These are phyloP conservation scores for Etheostoma spectabile DNA, from an alignment of 2,113 vertebrate genomes.

Conservation along the genomic window DNA sequence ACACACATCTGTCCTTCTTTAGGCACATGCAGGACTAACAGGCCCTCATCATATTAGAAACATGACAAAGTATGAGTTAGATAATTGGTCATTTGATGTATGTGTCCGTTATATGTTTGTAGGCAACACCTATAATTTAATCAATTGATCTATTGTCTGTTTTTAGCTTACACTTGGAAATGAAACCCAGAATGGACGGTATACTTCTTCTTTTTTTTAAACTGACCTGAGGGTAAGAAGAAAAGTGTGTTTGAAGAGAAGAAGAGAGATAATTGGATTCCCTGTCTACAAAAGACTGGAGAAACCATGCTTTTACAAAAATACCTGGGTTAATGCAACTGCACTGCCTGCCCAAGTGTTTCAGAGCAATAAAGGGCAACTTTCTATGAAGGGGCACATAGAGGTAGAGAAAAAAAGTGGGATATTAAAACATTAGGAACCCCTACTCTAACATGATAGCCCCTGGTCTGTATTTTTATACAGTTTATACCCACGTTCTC, in stretches of 20 bases:
- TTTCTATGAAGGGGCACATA: background rate
- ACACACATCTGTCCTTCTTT: background rate
- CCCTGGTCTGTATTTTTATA: background rate
- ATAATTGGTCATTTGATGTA: conserved; percentile 29
- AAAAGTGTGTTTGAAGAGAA: conserved; percentile 44
- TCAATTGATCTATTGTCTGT: conserved; percentile 38
- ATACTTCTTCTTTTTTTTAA: conserved; percentile 23
- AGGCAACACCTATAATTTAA: conserved; percentile 26
- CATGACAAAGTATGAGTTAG: conserved; percentile 13
- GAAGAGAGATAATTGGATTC: conserved; percentile 34
- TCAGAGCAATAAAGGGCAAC: background rate
- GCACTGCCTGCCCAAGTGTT: background rate
- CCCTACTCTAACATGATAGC: too few species aligned
- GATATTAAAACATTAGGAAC: background rate
- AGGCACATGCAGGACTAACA: background rate
- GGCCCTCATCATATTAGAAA: conserved; percentile 10
- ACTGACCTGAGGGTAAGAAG: conserved; percentile 28
- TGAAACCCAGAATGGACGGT: conserved; percentile 41
- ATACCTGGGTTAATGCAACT: background rate
- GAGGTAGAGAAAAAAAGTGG: background rate
- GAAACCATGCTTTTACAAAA: conserved; percentile 5
- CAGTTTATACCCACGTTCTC: background rate
- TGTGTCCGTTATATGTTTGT: conserved; percentile 21
- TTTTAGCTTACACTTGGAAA: conserved; percentile 49
- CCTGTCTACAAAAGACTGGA: conserved; percentile 9